These are phyloP conservation scores for Drosophila tanythrix DNA, from an alignment of 2,888 invertebrate genomes.

Conservation along the genomic window DNA sequence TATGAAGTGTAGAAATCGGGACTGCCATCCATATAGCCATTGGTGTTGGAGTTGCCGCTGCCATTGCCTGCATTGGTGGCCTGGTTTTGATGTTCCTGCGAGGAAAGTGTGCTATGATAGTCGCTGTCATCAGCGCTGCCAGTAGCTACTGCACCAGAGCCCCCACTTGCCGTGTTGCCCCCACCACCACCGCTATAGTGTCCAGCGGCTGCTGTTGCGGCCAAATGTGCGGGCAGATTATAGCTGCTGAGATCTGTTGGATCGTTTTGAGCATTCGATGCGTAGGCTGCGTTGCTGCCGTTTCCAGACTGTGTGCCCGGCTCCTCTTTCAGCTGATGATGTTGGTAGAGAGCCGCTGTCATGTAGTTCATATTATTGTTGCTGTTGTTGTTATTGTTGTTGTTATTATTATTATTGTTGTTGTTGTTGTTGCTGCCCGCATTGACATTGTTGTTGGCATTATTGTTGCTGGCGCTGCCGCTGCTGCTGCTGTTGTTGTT, in stretches of 20 bases:
- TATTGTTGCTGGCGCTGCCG: constrained; percentile 48
- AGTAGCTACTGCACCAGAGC: constrained; percentile 27
- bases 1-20: constrained; percentile 81
- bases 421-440: constrained; percentile 38
- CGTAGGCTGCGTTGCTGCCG: constrained; percentile 52
- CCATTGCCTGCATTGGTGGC: constrained; percentile 68
- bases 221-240: constrained; percentile 77
- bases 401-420: constrained; percentile 59
- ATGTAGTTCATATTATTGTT: constrained; percentile 83
- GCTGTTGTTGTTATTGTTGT: constrained; percentile 68
- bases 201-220: constrained; percentile 63
- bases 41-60: constrained; percentile 64
- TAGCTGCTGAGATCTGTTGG: constrained; percentile 83
- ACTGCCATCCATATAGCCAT: constrained; percentile 77
- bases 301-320: constrained; percentile 82
- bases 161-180: constrained; percentile 43
- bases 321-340: constrained; percentile 84
- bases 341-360: constrained; percentile 83
- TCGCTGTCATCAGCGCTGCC: constrained; percentile 76
- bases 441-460: constrained; percentile 50
- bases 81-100: constrained; percentile 82
- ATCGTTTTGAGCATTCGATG: constrained; percentile 83
- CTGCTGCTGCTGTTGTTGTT: constrained; percentile 47
- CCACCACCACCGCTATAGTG: constrained; percentile 71
- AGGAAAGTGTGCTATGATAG: constrained; percentile 77